Percentiles rank a stretch among this genome's conserved stretches.
These are phyloP conservation scores for Colletes gigas DNA, from an alignment of 1,140 invertebrate genomes.

Conservation along the genomic window DNA sequence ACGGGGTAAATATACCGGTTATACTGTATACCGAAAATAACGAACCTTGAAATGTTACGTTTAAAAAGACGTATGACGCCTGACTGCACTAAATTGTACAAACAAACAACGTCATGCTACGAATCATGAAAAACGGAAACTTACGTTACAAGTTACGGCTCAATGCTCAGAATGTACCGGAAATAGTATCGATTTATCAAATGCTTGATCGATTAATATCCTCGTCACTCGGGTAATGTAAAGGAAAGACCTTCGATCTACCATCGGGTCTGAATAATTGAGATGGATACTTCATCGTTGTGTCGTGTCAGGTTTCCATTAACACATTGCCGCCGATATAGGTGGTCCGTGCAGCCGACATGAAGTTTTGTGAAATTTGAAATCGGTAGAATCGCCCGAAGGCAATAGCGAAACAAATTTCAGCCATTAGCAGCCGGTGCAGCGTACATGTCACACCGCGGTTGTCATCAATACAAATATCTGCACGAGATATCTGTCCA, in stretches of 20 bases:
- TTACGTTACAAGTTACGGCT: too few relatives aligned
- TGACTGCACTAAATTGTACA: too few relatives aligned
- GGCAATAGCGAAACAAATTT: constrained; percentile 65
- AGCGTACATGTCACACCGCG: constrained; percentile 54
- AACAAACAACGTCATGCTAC: too few relatives aligned
- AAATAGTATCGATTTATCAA: not conserved
- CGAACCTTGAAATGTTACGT: too few relatives aligned
- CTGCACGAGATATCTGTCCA: constrained; percentile 52
- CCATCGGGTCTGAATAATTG: constrained; percentile 49
- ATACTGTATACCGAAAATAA: too few relatives aligned
- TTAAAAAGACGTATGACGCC: too few relatives aligned
- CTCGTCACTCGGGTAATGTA: not conserved
- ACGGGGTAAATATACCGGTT: too few relatives aligned
- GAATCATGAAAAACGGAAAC: too few relatives aligned
- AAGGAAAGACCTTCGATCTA: constrained; percentile 27
- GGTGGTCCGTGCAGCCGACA: not conserved
- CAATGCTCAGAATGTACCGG: not conserved
- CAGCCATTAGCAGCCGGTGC: constrained; percentile 57
- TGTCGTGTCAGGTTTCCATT: constrained; percentile 46
- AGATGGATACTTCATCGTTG: constrained; percentile 58
- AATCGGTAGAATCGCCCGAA: constrained; percentile 59
- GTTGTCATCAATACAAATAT: constrained; percentile 67
- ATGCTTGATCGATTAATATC: constrained; percentile 4
- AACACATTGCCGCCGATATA: constrained; percentile 17
- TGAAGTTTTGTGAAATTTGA: constrained; percentile 51